These are phyloP conservation scores for Hypercompe scribonia DNA, from an alignment of 2,888 invertebrate species.

Conservation along the genomic window DNA sequence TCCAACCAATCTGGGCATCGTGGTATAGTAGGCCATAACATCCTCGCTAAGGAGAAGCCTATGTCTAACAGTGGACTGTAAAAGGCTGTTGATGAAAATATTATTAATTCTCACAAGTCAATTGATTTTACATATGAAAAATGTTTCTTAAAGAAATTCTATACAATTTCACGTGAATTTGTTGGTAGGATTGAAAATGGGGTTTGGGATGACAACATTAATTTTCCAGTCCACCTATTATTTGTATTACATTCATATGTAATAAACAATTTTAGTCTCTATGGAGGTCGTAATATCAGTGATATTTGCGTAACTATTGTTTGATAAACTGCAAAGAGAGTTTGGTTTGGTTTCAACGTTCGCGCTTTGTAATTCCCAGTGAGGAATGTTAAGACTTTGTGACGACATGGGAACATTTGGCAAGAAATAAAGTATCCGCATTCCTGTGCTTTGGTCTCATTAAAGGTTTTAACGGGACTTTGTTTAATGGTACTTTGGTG, in stretches of 20 bases:
- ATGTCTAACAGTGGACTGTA: too few relatives aligned
- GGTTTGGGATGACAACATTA: constrained; percentile 64
- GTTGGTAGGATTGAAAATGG: constrained; percentile 60
- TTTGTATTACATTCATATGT: constrained; percentile 21
- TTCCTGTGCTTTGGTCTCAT: constrained; percentile 30
- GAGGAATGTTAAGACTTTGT: constrained; percentile 64
- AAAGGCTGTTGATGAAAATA: too few relatives aligned
- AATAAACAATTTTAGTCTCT: constrained; percentile 22
- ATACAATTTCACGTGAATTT: constrained; percentile 56
- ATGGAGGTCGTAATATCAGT: constrained; percentile 35
- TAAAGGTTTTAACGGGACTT: constrained; percentile 24
- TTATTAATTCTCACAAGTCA: constrained; percentile 22
- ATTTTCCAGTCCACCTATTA: constrained; percentile 61
- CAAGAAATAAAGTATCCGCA: constrained; percentile 36
- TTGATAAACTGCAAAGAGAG: constrained; percentile 32
- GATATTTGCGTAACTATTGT: constrained; percentile 30
- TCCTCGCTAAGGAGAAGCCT: too few relatives aligned
- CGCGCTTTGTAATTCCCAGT: constrained; percentile 59
- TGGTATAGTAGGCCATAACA: too few relatives aligned
- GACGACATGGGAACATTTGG: constrained; percentile 62
- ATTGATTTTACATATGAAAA: constrained; percentile 48
- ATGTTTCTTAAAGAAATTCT: constrained; percentile 42
- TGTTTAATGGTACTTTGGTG: constrained; percentile 17
- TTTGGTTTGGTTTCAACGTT: constrained; percentile 48
- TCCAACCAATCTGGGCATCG: too few relatives aligned